Conservation (phyloP, 1,140 invertebrate species). For the Drosophila grimshawi region DNA sequence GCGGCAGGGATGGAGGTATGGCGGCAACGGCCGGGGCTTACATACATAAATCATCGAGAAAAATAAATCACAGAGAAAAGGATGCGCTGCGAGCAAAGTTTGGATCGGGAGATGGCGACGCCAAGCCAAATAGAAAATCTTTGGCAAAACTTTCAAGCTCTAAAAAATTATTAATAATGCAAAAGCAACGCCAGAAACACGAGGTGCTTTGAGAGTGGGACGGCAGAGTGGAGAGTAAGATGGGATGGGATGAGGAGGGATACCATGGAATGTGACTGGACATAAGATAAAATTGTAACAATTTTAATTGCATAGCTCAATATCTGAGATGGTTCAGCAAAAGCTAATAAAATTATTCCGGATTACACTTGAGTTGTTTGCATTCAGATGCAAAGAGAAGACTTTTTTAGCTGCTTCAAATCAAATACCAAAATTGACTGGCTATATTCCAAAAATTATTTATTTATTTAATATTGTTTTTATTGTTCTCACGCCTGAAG, state of each 20-base stretch:
- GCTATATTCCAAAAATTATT: background rate
- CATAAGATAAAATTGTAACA: background rate
- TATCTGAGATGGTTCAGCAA: background rate
- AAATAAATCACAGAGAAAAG: slow-evolving; percentile 72
- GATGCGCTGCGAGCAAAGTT: slow-evolving; percentile 5
- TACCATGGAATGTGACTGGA: slow-evolving; percentile 14
- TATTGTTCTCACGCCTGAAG: no score
- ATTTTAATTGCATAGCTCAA: background rate
- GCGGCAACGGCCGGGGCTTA: slow-evolving; percentile 17
- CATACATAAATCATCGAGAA: slow-evolving; percentile 71
- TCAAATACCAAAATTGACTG: no score
- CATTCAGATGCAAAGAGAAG: no score
- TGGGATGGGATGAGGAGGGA: background rate
- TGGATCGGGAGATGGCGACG: background rate
- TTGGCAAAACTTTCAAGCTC: slow-evolving; percentile 63
- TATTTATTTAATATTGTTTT: background rate
- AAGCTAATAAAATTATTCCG: no score
- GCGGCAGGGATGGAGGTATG: no score
- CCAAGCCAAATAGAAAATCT: slow-evolving; percentile 66
- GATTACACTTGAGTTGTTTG: no score
- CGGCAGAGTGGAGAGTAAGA: background rate
- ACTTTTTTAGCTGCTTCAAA: no score
- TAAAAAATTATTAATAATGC: slow-evolving; percentile 74
- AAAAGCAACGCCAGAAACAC: slow-evolving; percentile 37
- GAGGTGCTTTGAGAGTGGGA: no score